These are phyloP conservation scores for Ochropleura plecta DNA, from an alignment of 2,888 invertebrate species.

Conservation along the genomic window DNA sequence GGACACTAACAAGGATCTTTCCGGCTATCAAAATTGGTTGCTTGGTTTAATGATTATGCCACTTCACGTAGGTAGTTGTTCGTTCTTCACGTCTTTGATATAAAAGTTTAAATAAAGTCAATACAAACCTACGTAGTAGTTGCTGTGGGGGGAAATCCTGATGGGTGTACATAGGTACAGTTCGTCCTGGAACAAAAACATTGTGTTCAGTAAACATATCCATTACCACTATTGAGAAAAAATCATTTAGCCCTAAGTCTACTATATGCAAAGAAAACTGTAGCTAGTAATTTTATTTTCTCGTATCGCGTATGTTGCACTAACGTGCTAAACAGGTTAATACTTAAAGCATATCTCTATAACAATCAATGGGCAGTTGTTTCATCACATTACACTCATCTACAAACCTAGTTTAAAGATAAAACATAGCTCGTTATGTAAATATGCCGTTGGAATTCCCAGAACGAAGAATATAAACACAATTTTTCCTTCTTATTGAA, in stretches of 20 bases:
- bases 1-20: background rate
- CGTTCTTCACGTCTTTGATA: background rate
- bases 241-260: too few relatives aligned
- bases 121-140: constrained; percentile 94
- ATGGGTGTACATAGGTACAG: constrained; percentile 97
- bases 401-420: constrained; percentile 28
- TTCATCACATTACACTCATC: constrained; percentile 20
- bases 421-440: constrained; percentile 9
- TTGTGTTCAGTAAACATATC: background rate
- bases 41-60: background rate
- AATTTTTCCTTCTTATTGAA: background rate
- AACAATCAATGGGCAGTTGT: background rate
- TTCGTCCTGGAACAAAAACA: constrained; percentile 94
- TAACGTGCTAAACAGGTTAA: constrained; percentile 27
- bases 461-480: background rate
- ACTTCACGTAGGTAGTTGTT: background rate
- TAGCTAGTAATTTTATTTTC: background rate
- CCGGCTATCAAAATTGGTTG: too few relatives aligned
- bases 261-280: background rate
- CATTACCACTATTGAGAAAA: background rate
- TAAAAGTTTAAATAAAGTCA: background rate
- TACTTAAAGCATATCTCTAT: background rate
- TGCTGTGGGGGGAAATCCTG: constrained; percentile 93
- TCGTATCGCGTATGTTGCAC: constrained; percentile 18
- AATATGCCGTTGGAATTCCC: constrained; percentile 3